A percentile compares a stretch with the other conserved stretches of the same genome.
These are phyloP conservation scores for Dryococelus australis DNA, from an alignment of 2,888 invertebrate species.

Conservation along the genomic window DNA sequence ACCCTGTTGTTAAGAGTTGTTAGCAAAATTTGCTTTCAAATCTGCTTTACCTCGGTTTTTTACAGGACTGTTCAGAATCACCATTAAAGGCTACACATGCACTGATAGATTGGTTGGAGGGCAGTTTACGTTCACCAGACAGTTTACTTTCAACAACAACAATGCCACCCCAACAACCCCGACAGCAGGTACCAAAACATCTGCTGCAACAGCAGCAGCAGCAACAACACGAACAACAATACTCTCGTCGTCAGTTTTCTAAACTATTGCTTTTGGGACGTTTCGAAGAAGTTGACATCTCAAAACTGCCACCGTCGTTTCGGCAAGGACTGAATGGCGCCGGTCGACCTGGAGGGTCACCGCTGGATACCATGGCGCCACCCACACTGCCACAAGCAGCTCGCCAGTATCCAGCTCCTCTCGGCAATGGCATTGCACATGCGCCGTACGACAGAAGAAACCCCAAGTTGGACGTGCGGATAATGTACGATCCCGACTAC, in stretches of 20 bases:
- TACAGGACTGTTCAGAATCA: too few species aligned
- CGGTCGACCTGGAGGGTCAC: too few species aligned
- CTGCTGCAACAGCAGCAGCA: not conserved
- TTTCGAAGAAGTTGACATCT: not conserved
- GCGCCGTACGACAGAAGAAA: not conserved
- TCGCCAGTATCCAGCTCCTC: not conserved
- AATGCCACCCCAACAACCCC: too few species aligned
- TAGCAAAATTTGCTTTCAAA: too few species aligned
- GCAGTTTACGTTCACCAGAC: too few species aligned
- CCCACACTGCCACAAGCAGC: not conserved
- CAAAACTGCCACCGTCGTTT: not conserved
- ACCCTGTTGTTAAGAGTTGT: too few species aligned
- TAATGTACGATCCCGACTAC: not conserved
- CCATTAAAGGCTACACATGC: too few species aligned
- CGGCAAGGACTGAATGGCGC: too few species aligned
- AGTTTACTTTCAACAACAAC: too few species aligned
- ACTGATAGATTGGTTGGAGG: too few species aligned
- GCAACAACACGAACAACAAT: not conserved
- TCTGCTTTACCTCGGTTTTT: too few species aligned
- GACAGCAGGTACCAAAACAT: not conserved
- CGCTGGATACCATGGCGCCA: too few species aligned
- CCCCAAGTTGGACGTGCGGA: not conserved
- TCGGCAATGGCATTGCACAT: not conserved
- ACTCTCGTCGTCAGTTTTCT: not conserved
- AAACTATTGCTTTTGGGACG: not conserved